Percentiles rank a stretch among this genome's conserved stretches.
phyloP scores from a whole-genome alignment of 64 coral and sea anemone genomes.

The Actinia tenebrosa region DNA sequence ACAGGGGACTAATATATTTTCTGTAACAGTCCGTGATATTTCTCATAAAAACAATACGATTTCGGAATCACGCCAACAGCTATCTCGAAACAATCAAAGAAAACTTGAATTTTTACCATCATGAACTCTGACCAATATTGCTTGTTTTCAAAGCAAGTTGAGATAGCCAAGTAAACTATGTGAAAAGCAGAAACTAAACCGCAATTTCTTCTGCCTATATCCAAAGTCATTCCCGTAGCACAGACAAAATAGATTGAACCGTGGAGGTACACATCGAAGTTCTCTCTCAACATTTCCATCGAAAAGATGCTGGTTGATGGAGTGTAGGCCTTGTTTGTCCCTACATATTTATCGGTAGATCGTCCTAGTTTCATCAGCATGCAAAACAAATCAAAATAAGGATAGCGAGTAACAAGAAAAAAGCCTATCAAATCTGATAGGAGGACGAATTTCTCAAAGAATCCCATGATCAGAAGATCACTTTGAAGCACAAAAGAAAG shows the following conservation, averaged over 20 bases:
- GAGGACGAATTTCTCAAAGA: constrained; percentile 44
- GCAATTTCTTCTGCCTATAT: constrained; percentile 69
- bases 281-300: constrained; percentile 49
- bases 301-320: constrained; percentile 2
- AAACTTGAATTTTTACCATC: constrained; percentile 55
- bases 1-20: too few species aligned
- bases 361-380: constrained; percentile 70
- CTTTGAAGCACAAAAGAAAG: not conserved
- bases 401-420: constrained; percentile 83
- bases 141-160: constrained; percentile 46
- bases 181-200: constrained; percentile 77
- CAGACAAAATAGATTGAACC: constrained; percentile 80
- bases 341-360: not conserved
- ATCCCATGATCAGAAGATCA: constrained; percentile 28
- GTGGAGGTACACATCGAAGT: constrained; percentile 61
- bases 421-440: constrained; percentile 59
- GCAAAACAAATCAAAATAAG: constrained; percentile 78
- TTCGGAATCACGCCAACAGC: too few species aligned
- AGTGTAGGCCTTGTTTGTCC: not conserved
- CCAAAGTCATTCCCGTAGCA: constrained; percentile 93
- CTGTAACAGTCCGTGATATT: too few species aligned
- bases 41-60: too few species aligned
- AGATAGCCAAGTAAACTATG: constrained; percentile 21
- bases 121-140: constrained; percentile 59
- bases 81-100: not conserved